Evolutionary conservation across 2,113 vertebrate species (phyloP).

Genomic region (Brachirus orientalis): DNA sequence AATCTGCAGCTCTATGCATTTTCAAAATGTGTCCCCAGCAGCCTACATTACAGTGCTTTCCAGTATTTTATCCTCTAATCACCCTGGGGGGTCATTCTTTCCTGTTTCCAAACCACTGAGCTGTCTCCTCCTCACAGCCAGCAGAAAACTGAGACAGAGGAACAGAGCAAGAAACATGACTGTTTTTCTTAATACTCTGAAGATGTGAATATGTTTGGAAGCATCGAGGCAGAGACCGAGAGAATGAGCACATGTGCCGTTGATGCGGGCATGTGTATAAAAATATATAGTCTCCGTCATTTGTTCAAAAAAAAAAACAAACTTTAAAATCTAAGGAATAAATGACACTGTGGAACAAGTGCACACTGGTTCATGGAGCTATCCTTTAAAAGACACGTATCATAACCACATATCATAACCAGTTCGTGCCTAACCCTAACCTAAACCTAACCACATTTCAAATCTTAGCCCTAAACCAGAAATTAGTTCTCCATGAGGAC

Average conservation of each 20-base stretch:
- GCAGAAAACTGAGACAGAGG: conserved; percentile 25
- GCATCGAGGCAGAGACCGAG: conserved; percentile 1
- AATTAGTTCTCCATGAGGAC: no score
- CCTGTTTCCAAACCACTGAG: conserved; percentile 48
- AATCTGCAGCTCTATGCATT: conserved; percentile 32
- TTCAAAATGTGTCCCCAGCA: conserved; percentile 11
- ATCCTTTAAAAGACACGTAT: no score
- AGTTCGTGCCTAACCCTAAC: no score
- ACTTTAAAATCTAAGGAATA: no score
- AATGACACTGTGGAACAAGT: no score
- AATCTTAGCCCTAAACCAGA: no score
- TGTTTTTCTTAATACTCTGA: conserved; percentile 28
- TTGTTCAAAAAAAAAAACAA: neutral
- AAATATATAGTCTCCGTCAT: neutral
- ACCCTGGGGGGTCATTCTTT: conserved; percentile 42
- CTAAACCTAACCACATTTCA: no score
- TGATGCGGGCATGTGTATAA: neutral
- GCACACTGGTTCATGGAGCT: no score
- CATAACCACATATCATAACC: no score
- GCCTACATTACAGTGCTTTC: conserved; percentile 21
- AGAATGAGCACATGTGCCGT: conserved; percentile 4
- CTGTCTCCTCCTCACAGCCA: conserved; percentile 26
- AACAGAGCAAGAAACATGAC: conserved; percentile 1
- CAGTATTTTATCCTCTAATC: conserved; percentile 38
- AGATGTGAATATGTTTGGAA: conserved; percentile 9